Base-by-base conservation (phyloP, 1,140 invertebrate genomes). In the Plutomurus gul region DNA sequence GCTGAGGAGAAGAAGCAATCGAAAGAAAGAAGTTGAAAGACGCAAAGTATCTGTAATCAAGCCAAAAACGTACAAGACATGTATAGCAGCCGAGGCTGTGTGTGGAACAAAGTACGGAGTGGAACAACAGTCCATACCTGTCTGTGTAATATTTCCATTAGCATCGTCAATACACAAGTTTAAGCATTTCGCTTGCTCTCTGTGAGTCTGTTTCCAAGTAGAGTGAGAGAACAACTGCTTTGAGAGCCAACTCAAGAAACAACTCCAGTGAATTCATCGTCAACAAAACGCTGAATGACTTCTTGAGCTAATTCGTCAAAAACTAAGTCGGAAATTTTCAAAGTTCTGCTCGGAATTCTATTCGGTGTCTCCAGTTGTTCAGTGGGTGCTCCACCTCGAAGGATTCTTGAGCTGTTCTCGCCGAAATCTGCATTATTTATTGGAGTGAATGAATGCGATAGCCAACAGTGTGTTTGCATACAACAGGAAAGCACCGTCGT, bases 121-220 rank as follows among this genome's bases (percentile, higher is more conserved):
- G 56, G 51, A 30, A 56, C 25, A 30, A 65, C 13, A 33, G 13
- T 11, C 13, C 13, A 65, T 65, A 65, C 56, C 56, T 65, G 56
- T 65, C 27, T 30, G 36, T 65, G 56, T 65, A 65, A 65, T 65
- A 65, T 65, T 60, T 65, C 56, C 56, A 65, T 65, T 65, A 65
- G 27, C 56, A 36, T 65, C 56, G 18, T 65, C 27, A 65, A 65
- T 65, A 65, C 27, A 16, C n/a, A 36, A 65, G 56, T 30, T 27
- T 16, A 60, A n/a, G n/a, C n/a, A n/a, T n/a, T n/a, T n/a, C n/a
- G n/a, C n/a, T n/a, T n/a, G 56, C 56, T 65, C 30, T 65, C 36
- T 65, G 56, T 33, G 56, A 65, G 56, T 65, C 56, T 25, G 27
- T 33, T 33, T 65, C 36, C 27, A n/a, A 65, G 56, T 65, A n/a